phyloP scores from a whole-genome alignment of 1,140 invertebrate species.

The Pentalonia nigronervosa region DNA sequence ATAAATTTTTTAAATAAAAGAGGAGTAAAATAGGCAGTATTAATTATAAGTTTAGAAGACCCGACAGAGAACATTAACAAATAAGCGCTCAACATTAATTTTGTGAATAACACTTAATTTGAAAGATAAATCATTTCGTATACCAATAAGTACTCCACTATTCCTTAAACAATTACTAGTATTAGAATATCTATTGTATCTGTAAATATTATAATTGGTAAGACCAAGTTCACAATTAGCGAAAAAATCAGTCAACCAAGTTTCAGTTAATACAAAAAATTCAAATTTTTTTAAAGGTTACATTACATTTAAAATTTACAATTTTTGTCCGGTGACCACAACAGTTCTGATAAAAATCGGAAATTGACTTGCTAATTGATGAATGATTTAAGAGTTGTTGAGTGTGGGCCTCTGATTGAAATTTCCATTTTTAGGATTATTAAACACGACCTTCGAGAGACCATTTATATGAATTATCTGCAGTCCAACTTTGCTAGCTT shows the following conservation, averaged over 20 bases:
- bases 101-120: not conserved
- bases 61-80: not conserved
- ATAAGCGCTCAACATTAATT: not conserved
- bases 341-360: not conserved
- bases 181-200: not conserved
- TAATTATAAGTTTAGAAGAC: not conserved
- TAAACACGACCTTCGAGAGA: not conserved
- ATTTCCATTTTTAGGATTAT: not conserved
- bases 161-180: not conserved
- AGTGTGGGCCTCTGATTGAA: not conserved
- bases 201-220: slow-evolving; percentile 12
- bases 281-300: not conserved
- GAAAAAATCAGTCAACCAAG: slow-evolving; percentile 10
- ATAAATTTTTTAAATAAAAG: not conserved
- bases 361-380: too few species aligned
- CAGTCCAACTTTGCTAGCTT: not conserved
- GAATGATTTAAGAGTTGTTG: not conserved
- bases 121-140: not conserved
- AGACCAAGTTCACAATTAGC: not conserved
- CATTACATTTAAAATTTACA: slow-evolving; percentile 40
- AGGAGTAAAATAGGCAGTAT: slow-evolving; percentile 20
- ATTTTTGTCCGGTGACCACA: slow-evolving; percentile 19
- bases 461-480: slow-evolving; percentile 10
- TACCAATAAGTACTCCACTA: slow-evolving; percentile 10
- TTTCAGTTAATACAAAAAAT: slow-evolving; percentile 35